Conservation (phyloP, 2,797 vertebrate species). For the Melanotaenia maccullochi region DNA sequence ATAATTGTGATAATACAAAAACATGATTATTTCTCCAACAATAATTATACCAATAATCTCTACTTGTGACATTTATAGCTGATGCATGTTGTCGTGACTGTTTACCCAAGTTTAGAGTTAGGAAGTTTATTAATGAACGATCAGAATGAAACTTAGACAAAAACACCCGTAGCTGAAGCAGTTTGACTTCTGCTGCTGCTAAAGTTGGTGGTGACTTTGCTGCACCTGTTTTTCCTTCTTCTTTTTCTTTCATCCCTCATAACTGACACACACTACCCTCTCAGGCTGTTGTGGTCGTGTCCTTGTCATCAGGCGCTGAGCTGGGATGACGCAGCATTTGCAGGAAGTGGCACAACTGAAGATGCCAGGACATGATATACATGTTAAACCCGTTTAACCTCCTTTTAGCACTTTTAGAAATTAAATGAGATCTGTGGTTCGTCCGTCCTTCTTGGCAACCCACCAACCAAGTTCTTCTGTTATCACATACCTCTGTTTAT, state of each 20-base stretch:
- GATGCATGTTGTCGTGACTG: no score
- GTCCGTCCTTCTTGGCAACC: not conserved
- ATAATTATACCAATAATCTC: no score
- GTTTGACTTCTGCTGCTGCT: not conserved
- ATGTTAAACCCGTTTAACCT: not conserved
- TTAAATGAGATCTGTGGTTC: slow-evolving; percentile 1
- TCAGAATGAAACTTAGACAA: not conserved
- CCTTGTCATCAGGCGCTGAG: slow-evolving; percentile 14
- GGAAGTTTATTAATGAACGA: not conserved
- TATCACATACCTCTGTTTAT: no score
- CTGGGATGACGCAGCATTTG: not conserved
- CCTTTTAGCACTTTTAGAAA: not conserved
- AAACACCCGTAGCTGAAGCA: not conserved
- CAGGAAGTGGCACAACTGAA: slow-evolving; percentile 8
- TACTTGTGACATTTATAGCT: no score
- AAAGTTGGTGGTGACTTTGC: not conserved
- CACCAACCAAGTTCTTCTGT: no score
- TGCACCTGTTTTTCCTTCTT: not conserved
- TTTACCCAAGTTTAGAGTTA: no score
- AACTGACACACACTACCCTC: not conserved
- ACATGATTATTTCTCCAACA: no score
- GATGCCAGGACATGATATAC: not conserved
- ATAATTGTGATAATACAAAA: no score
- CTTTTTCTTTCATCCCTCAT: not conserved
- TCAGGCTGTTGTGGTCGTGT: slow-evolving; percentile 1